Base-by-base conservation (phyloP, 2,888 invertebrate species). In the Stramonita haemastoma region DNA sequence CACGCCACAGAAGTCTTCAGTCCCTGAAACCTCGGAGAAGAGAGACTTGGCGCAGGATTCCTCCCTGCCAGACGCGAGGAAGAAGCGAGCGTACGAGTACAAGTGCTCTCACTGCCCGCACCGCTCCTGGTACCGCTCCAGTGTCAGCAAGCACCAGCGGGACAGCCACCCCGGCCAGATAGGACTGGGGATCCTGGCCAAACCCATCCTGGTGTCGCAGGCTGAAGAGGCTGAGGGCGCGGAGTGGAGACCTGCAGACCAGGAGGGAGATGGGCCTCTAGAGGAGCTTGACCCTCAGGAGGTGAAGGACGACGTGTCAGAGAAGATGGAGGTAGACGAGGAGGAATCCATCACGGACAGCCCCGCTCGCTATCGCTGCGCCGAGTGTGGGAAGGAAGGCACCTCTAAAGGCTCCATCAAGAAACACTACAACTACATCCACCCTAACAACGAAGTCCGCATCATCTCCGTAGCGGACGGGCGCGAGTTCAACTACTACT, bases 121-220 rank as follows among this genome's bases (percentile, higher is more conserved):
- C 95, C 97, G 98, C 93, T 98, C 98, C 60, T 98, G 99, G 95
- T 99, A 98, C 98, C 97, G 98, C 92, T 98, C 99, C 98, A 99
- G 99, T 96, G 98, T 99, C 90, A 98, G 98, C 83, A 98, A 99
- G 96, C 99, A 99, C 96, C 98, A 99, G 92, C 97, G 98, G 94
- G 93, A 93, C 15, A 92, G 92, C 57, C 95, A 95, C 90, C 90
- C 83, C 34, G 92, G 92, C 5, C 85, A 92, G 56, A 91, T 93
- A 56, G 92, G 92, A 22, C 91, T 94, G 57, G 93, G 95, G 19
- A 89, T 93, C 19, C 88, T 92, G n/a, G 88, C 89, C 26, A 85
- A 85, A 32, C 85, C 85, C 22, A 85, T 85, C 6, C 8, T 60
- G 19, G 22, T 85, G 29, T 85, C 85, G 29, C n/a, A 17, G 6